Conservation (phyloP, 2,888 invertebrate genomes). For the Ernsta delagoae region DNA sequence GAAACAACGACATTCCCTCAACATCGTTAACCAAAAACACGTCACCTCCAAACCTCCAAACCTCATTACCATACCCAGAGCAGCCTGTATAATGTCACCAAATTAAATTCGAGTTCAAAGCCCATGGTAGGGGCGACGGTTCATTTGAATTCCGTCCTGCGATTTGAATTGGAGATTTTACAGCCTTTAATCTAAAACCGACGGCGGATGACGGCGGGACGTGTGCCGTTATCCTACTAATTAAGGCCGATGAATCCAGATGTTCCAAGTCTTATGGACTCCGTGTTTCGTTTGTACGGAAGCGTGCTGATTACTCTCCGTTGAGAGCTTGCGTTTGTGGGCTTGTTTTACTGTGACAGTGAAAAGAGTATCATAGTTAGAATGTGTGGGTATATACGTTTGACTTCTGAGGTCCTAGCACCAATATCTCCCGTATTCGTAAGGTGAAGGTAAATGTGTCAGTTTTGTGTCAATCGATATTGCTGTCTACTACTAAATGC, state of each 20-base stretch:
- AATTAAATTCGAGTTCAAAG: constrained; percentile 16
- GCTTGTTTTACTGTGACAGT: no score
- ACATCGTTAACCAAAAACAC: not conserved
- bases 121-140: constrained; percentile 54
- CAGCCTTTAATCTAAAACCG: constrained; percentile 77
- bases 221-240: constrained; percentile 69
- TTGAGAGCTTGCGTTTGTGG: no score
- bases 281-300: not conserved
- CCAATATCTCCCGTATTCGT: no score
- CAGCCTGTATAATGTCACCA: not conserved
- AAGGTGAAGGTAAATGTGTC: no score
- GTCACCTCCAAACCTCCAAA: not conserved
- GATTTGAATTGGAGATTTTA: constrained; percentile 81
- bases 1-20: not conserved
- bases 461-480: no score
- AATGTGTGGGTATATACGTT: no score
- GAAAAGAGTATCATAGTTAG: no score
- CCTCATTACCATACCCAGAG: not conserved
- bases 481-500: no score
- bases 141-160: constrained; percentile 71
- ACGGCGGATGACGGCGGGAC: constrained; percentile 58
- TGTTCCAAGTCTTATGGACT: constrained; percentile 32
- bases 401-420: no score
- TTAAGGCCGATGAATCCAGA: constrained; percentile 56
- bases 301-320: not conserved